Evolutionary conservation across 1,140 invertebrate species (phyloP).

Genomic region (Trachelipus rathkii): DNA sequence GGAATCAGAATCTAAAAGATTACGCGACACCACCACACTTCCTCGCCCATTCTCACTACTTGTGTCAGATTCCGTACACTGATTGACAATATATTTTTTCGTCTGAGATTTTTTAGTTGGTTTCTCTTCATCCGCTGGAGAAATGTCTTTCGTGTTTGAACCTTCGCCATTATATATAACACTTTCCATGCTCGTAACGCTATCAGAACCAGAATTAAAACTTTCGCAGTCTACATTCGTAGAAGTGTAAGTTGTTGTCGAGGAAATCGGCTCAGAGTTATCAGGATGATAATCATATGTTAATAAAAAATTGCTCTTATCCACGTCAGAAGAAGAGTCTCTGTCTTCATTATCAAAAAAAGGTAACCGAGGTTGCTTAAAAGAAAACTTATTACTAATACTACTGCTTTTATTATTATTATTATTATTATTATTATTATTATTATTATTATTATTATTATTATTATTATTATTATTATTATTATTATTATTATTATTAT

Average conservation of each 20-base stretch:
- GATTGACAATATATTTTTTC: constrained; percentile 39
- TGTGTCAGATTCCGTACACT: constrained; percentile 36
- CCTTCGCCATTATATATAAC: constrained; percentile 45
- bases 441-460: too few species aligned
- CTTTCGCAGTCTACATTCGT: constrained; percentile 29
- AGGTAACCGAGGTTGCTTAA: too few species aligned
- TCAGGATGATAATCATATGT: constrained; percentile 39
- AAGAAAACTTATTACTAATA: too few species aligned
- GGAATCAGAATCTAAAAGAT: constrained; percentile 41
- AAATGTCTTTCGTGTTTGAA: constrained; percentile 23
- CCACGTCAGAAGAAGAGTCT: too few species aligned
- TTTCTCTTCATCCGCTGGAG: not conserved
- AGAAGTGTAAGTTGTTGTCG: constrained; percentile 25
- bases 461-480: too few species aligned
- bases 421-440: too few species aligned
- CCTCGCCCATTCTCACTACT: constrained; percentile 32
- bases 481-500: too few species aligned
- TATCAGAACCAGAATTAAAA: constrained; percentile 44
- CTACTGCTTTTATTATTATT: too few species aligned
- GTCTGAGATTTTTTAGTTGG: constrained; percentile 29
- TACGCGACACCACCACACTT: constrained; percentile 29
- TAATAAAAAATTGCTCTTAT: too few species aligned
- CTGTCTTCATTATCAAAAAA: too few species aligned
- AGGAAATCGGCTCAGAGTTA: constrained; percentile 23
- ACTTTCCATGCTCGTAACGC: constrained; percentile 46